A percentile compares a stretch with the other conserved stretches of the same genome.
Evolutionary conservation across 2,113 vertebrate species (phyloP).

Genomic region (Syngnathus typhle): DNA sequence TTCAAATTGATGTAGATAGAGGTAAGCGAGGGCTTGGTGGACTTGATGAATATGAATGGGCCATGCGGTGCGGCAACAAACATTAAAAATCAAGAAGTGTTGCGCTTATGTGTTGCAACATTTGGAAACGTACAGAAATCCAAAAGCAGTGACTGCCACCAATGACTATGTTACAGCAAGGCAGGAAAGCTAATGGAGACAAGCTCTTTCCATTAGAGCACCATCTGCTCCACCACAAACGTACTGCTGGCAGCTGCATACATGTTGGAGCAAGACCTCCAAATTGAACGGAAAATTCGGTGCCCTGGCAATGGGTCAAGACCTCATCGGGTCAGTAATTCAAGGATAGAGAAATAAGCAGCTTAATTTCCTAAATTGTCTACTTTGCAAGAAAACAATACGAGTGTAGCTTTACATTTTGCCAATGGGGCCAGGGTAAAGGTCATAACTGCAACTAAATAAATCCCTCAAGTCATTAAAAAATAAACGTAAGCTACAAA

Average conservation of each 20-base stretch:
- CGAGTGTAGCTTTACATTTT: background rate
- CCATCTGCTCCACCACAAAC: conserved; percentile 62
- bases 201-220: conserved; percentile 59
- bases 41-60: conserved; percentile 10
- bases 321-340: conserved; percentile 38
- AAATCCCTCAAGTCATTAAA: background rate
- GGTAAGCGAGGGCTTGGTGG: background rate
- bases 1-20: background rate
- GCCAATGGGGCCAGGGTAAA: background rate
- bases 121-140: conserved; percentile 40
- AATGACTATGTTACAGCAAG: conserved; percentile 45
- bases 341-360: conserved; percentile 33
- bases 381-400: background rate
- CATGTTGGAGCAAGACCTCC: conserved; percentile 52
- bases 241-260: conserved; percentile 54
- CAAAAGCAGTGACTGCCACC: conserved; percentile 42
- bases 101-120: conserved; percentile 19
- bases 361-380: conserved; percentile 13
- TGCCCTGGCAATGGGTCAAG: conserved; percentile 3
- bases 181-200: conserved; percentile 60
- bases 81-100: conserved; percentile 28
- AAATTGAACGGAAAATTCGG: conserved; percentile 37
- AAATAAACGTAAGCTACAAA: background rate
- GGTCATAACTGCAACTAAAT: background rate
- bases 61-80: conserved; percentile 10